A percentile compares a stretch with the other conserved stretches of the same genome.
Conservation (phyloP, 1,140 invertebrate species). For the Zaprionus gabonicus region DNA sequence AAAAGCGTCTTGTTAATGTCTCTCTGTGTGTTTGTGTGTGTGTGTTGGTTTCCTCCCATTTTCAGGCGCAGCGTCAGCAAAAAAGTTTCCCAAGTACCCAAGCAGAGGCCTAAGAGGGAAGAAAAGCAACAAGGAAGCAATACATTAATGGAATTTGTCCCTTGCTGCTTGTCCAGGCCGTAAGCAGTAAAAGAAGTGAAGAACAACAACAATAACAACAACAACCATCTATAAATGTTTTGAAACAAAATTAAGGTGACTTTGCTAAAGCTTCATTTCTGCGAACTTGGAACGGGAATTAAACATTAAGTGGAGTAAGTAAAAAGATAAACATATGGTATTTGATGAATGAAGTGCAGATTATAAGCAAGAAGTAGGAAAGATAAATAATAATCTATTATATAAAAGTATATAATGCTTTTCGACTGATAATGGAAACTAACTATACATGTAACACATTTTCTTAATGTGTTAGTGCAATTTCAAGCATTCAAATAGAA, state of each 20-base stretch:
- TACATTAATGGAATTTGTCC: slow-evolving; percentile 21
- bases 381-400: neutral
- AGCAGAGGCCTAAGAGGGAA: neutral
- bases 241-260: slow-evolving; percentile 28
- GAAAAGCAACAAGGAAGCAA: slow-evolving; percentile 38
- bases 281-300: neutral
- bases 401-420: neutral
- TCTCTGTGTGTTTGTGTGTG: slow-evolving; percentile 42
- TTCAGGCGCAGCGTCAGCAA: slow-evolving; percentile 39
- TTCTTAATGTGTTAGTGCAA: too few species aligned
- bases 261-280: slow-evolving; percentile 10
- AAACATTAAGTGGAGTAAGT: too few species aligned
- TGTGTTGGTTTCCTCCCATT: slow-evolving; percentile 36
- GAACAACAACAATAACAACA: neutral
- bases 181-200: neutral
- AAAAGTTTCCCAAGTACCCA: slow-evolving; percentile 34
- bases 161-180: neutral
- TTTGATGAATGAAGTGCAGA: neutral
- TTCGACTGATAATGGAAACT: neutral
- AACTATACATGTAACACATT: neutral
- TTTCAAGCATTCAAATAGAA: too few species aligned
- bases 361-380: neutral
- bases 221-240: slow-evolving; percentile 3
- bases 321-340: neutral
- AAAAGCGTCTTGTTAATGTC: slow-evolving; percentile 69